These are phyloP conservation scores for Tetrapedia diversipes DNA, from an alignment of 2,888 invertebrate species.

Conservation along the genomic window DNA sequence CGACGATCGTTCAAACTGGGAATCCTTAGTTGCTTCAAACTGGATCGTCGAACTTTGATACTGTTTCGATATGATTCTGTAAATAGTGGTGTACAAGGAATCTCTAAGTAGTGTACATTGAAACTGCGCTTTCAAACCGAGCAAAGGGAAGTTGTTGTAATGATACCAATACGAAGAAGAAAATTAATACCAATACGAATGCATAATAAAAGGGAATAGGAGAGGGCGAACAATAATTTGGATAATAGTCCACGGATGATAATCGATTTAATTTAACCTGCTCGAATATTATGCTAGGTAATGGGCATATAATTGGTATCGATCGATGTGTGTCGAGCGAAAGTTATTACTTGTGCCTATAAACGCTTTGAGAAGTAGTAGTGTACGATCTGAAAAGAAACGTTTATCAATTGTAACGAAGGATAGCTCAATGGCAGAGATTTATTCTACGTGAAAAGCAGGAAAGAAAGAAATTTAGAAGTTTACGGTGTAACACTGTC, in stretches of 20 bases:
- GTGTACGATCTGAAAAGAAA: background rate
- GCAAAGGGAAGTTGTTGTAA: no score
- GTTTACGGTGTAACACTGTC: background rate
- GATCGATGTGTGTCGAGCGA: background rate
- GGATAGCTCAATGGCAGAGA: background rate
- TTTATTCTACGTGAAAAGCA: background rate
- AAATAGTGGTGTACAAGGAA: no score
- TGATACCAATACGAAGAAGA: no score
- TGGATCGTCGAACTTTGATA: no score
- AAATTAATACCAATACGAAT: no score
- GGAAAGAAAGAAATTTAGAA: background rate
- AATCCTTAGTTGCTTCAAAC: no score
- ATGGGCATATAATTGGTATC: background rate
- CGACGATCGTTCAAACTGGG: no score
- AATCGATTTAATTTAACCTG: background rate
- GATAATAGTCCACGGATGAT: background rate
- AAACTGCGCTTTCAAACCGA: no score
- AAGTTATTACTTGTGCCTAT: background rate
- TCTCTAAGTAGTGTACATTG: no score
- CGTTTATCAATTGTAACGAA: no score
- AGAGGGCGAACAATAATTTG: background rate
- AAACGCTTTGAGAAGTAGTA: background rate
- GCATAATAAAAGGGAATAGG: no score
- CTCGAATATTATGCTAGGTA: background rate
- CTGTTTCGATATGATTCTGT: no score